Evolutionary conservation across 2,888 invertebrate genomes (phyloP).

Genomic region (Lycia hirtaria): DNA sequence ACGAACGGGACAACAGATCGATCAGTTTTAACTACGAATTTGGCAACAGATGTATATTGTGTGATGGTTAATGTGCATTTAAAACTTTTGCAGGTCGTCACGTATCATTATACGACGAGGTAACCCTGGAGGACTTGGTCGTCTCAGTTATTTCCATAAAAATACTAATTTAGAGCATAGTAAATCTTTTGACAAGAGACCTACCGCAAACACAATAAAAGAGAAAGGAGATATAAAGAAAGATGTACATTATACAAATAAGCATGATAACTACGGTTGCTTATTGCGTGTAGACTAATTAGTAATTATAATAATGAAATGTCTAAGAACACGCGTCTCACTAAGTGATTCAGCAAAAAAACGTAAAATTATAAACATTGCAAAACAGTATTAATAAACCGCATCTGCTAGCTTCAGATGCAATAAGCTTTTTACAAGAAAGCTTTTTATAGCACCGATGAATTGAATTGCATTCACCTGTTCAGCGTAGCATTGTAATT

Average conservation of each 20-base stretch:
- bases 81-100: neutral
- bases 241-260: conserved; percentile 11
- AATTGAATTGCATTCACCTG: conserved; percentile 34
- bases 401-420: conserved; percentile 30
- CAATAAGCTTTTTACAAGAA: conserved; percentile 6
- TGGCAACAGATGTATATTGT: conserved; percentile 19
- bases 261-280: conserved; percentile 7
- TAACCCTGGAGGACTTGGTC: too few species aligned
- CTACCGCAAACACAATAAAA: conserved; percentile 6
- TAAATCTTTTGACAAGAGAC: neutral
- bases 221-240: conserved; percentile 22
- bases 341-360: conserved; percentile 1
- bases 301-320: conserved; percentile 20
- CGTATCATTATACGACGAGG: neutral
- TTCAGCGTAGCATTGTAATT: conserved; percentile 20
- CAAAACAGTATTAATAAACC: conserved; percentile 1
- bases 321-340: conserved; percentile 3
- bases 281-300: conserved; percentile 14
- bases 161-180: neutral
- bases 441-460: conserved; percentile 29
- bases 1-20: conserved; percentile 41
- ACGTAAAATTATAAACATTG: conserved; percentile 9
- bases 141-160: too few species aligned
- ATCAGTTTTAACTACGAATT: conserved; percentile 39
- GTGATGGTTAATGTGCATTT: conserved; percentile 28